phyloP scores from a whole-genome alignment of 2,888 invertebrate genomes.

The Actias luna region DNA sequence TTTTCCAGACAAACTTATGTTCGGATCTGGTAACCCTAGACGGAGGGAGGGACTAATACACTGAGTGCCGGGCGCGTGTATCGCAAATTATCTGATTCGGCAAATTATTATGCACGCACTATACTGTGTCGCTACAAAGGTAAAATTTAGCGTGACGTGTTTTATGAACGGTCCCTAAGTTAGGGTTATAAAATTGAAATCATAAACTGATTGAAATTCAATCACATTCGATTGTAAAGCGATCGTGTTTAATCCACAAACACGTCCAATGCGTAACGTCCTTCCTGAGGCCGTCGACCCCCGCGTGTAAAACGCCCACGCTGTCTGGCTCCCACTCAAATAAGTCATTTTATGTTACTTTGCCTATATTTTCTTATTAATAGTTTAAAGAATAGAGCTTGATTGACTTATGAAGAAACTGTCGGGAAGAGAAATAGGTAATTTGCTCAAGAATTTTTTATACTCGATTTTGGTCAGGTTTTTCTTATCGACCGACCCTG shows the following conservation, averaged over 20 bases:
- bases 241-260: neutral
- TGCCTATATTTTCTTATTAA: neutral
- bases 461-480: no score
- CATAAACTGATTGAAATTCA: neutral
- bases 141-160: no score
- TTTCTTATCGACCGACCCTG: no score
- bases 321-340: slow-evolving; percentile 4
- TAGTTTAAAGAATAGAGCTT: neutral
- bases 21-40: no score
- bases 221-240: slow-evolving; percentile 6
- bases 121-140: no score
- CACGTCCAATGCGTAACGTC: neutral
- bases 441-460: no score
- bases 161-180: neutral
- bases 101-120: no score
- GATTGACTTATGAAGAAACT: neutral
- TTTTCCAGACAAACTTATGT: no score
- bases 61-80: no score
- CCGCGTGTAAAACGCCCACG: slow-evolving; percentile 5
- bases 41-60: no score
- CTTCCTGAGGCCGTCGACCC: slow-evolving; percentile 7
- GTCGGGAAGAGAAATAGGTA: no score
- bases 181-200: neutral
- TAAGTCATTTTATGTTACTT: slow-evolving; percentile 5
- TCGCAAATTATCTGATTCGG: no score